Conservation (phyloP, 2,113 vertebrate genomes). For the Stigmatopora nigra region DNA sequence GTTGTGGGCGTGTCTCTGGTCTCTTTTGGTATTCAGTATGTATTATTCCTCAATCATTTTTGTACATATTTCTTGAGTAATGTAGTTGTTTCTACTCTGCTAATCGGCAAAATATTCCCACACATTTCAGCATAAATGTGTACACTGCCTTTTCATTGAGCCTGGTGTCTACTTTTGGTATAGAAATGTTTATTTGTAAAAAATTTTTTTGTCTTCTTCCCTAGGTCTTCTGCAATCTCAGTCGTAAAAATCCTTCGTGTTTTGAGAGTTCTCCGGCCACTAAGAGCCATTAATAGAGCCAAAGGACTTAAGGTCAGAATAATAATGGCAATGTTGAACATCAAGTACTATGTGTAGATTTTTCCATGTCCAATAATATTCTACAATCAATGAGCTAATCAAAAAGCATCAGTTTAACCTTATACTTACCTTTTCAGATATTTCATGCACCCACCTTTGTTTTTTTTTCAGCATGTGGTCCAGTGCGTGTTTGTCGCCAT, state of each 20-base stretch:
- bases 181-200: neutral
- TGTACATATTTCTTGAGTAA: neutral
- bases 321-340: neutral
- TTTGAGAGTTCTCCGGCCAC: conserved; percentile 87
- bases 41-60: conserved; percentile 30
- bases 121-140: too few species aligned
- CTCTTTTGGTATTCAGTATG: conserved; percentile 96
- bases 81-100: neutral
- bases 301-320: conserved; percentile 91
- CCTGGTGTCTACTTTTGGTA: neutral
- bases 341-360: neutral
- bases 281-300: conserved; percentile 97
- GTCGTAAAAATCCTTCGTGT: conserved; percentile 98
- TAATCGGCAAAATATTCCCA: neutral
- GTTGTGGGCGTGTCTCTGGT: conserved; percentile 95
- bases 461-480: conserved; percentile 82
- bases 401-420: neutral
- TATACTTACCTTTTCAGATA: neutral
- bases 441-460: neutral
- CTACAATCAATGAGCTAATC: neutral
- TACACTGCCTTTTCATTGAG: too few species aligned
- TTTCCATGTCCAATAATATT: neutral
- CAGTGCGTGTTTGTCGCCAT: conserved; percentile 98
- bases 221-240: conserved; percentile 92
- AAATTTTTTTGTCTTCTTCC: neutral